phyloP scores from a whole-genome alignment of 2,113 vertebrate species.

The Tylochromis polylepis region DNA sequence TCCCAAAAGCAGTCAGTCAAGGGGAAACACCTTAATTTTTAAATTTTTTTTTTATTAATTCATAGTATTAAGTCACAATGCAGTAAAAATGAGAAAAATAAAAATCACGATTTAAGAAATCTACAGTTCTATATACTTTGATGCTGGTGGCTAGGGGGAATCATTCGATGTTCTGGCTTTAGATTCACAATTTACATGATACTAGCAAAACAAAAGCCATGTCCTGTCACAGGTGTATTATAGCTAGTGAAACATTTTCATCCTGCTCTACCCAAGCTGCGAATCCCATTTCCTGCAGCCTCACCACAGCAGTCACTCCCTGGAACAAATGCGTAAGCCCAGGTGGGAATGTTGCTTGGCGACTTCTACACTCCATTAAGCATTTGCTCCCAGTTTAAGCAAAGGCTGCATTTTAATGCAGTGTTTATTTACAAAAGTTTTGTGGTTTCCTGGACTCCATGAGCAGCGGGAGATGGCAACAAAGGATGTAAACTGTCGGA shows the following conservation, averaged over 20 bases:
- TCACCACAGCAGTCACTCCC: constrained; percentile 4
- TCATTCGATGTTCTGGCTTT: neutral
- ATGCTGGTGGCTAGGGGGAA: neutral
- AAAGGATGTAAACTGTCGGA: constrained; percentile 31
- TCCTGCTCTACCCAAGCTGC: neutral
- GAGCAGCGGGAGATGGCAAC: constrained; percentile 29
- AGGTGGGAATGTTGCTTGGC: constrained; percentile 33
- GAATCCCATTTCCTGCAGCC: constrained; percentile 17
- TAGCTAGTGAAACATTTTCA: neutral
- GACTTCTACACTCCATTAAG: constrained; percentile 50
- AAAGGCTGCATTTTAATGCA: constrained; percentile 37
- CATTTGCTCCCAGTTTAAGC: constrained; percentile 46
- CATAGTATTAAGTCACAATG: neutral
- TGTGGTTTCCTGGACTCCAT: constrained; percentile 21
- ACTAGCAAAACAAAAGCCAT: neutral
- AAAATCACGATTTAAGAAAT: neutral
- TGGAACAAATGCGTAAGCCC: constrained; percentile 27
- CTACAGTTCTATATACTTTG: neutral
- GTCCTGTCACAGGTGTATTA: neutral
- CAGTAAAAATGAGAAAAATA: neutral
- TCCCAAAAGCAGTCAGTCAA: neutral
- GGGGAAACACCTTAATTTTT: neutral
- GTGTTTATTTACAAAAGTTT: constrained; percentile 28
- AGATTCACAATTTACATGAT: neutral
- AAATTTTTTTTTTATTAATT: neutral